Percentiles rank a stretch among this genome's conserved stretches.
phyloP scores from a whole-genome alignment of 2,113 vertebrate species.

The Gnathonemus echidnorhynchus region DNA sequence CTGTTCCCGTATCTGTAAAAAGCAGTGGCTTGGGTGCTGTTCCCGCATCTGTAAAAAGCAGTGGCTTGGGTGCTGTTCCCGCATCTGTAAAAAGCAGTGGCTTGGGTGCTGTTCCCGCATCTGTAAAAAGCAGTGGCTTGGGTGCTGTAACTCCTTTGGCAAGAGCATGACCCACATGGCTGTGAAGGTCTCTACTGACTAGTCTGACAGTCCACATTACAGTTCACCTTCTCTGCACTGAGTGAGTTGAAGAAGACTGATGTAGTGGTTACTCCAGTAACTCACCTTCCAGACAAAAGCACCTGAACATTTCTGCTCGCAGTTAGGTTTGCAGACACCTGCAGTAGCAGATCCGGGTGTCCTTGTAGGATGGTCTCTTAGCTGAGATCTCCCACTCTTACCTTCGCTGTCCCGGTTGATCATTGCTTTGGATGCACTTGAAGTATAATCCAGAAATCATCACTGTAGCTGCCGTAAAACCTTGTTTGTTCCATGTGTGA shows the following conservation, averaged over 20 bases:
- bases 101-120: background rate
- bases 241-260: background rate
- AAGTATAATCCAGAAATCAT: background rate
- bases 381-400: background rate
- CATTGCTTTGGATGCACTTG: background rate
- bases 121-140: background rate
- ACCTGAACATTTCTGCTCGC: background rate
- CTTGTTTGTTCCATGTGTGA: background rate
- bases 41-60: background rate
- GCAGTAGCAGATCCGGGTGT: background rate
- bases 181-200: background rate
- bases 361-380: background rate
- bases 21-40: no score
- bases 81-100: background rate
- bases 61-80: background rate
- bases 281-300: background rate
- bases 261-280: background rate
- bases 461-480: background rate
- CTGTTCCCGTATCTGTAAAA: no score
- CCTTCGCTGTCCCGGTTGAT: background rate
- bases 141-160: background rate
- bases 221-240: background rate
- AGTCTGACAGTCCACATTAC: background rate
- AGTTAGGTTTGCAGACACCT: background rate
- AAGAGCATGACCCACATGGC: background rate